Evolutionary conservation across 2,888 invertebrate genomes (phyloP).

Genomic region (Conus canariensis): DNA sequence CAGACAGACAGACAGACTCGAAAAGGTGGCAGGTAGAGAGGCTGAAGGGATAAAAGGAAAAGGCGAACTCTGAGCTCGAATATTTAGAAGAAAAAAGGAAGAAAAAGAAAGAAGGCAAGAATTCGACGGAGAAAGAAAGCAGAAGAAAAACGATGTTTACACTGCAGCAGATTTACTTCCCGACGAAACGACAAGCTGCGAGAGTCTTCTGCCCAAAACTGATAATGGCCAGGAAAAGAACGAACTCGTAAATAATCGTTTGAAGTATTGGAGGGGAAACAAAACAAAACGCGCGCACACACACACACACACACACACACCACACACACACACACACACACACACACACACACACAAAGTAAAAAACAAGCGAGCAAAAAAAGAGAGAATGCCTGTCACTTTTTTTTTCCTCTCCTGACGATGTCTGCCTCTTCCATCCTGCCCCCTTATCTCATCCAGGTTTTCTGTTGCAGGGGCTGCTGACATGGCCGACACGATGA

Average conservation of each 20-base stretch:
- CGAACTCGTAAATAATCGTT: slow-evolving; percentile 3
- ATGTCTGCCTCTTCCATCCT: background rate
- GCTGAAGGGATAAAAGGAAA: background rate
- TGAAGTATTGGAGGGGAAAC: background rate
- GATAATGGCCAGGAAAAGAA: slow-evolving; percentile 5
- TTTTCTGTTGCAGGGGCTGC: background rate
- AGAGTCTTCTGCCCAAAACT: background rate
- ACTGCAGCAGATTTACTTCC: slow-evolving; percentile 1
- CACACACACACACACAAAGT: no score
- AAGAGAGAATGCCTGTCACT: background rate
- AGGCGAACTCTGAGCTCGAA: background rate
- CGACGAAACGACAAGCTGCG: background rate
- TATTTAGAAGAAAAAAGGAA: background rate
- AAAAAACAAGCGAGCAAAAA: background rate
- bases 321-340: no score
- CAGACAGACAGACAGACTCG: background rate
- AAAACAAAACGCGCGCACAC: background rate
- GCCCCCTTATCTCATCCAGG: slow-evolving; percentile 4
- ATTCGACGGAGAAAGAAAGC: background rate
- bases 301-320: no score
- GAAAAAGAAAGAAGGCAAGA: background rate
- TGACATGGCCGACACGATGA: slow-evolving; percentile 22
- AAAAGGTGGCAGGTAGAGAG: no score
- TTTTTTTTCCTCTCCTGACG: background rate
- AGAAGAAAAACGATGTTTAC: background rate